These are phyloP conservation scores for Sitta europaea DNA, from an alignment of 2,113 vertebrate genomes.

Conservation along the genomic window DNA sequence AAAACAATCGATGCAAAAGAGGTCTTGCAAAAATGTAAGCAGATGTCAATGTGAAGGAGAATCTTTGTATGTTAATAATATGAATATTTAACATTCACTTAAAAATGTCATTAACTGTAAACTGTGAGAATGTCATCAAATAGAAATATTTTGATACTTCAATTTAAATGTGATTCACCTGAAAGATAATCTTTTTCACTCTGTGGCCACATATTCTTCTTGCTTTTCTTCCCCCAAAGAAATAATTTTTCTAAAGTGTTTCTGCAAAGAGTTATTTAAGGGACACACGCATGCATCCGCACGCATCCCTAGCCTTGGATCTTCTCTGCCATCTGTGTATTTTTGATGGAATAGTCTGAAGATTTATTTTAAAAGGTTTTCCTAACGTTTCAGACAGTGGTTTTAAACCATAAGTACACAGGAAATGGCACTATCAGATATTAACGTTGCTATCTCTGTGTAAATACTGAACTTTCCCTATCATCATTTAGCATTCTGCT, in stretches of 20 bases:
- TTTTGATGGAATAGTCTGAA: slow-evolving; percentile 61
- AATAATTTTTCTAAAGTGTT: background rate
- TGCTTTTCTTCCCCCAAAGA: background rate
- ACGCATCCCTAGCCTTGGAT: slow-evolving; percentile 1
- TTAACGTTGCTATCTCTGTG: slow-evolving; percentile 55
- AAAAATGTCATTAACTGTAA: slow-evolving; percentile 17
- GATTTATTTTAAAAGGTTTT: slow-evolving; percentile 64
- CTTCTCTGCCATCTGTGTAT: slow-evolving; percentile 60
- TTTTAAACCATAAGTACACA: slow-evolving; percentile 64
- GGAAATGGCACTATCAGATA: slow-evolving; percentile 52
- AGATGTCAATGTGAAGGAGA: slow-evolving; percentile 41
- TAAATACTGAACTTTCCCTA: slow-evolving; percentile 68
- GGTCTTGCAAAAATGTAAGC: slow-evolving; percentile 29
- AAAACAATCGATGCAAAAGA: background rate
- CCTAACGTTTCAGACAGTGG: slow-evolving; percentile 46
- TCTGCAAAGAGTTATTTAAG: slow-evolving; percentile 33
- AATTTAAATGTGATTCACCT: slow-evolving; percentile 14
- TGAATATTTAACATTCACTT: slow-evolving; percentile 33
- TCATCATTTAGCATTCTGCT: slow-evolving; percentile 66
- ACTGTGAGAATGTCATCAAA: slow-evolving; percentile 38
- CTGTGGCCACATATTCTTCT: background rate
- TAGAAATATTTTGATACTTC: slow-evolving; percentile 41
- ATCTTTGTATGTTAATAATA: slow-evolving; percentile 21
- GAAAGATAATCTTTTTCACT: background rate
- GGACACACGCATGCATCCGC: background rate